Percentiles rank a stretch among this genome's conserved stretches.
Evolutionary conservation across 2,797 vertebrate species (phyloP).

Genomic region (Percopsis omiscomaycus): DNA sequence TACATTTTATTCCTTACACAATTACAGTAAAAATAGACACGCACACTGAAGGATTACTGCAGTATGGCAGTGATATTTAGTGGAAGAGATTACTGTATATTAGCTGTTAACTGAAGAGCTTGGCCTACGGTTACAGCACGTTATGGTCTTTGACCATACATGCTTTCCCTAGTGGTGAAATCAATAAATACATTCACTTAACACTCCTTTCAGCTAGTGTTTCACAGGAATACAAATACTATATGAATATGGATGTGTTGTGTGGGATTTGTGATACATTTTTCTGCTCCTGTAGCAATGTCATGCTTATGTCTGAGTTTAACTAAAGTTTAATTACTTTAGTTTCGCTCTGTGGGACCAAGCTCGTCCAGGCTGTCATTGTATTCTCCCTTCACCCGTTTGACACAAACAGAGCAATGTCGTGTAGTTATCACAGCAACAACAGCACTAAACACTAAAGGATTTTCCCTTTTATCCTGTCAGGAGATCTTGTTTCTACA

Average conservation of each 20-base stretch:
- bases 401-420: conserved; percentile 25
- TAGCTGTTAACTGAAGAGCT: conserved; percentile 5
- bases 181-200: conserved; percentile 47
- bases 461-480: conserved; percentile 20
- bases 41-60: too few relatives aligned
- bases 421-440: conserved; percentile 7
- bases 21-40: too few relatives aligned
- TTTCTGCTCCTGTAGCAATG: conserved; percentile 39
- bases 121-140: conserved; percentile 23
- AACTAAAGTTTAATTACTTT: conserved; percentile 65
- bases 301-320: conserved; percentile 52
- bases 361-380: conserved; percentile 27
- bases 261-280: conserved; percentile 51
- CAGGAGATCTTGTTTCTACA: conserved; percentile 33
- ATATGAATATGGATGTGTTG: conserved; percentile 39
- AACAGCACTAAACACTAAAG: conserved; percentile 17
- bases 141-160: conserved; percentile 22
- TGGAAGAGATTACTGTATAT: too few relatives aligned
- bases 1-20: too few relatives aligned
- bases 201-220: conserved; percentile 12
- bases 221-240: conserved; percentile 43
- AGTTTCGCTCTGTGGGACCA: conserved; percentile 51
- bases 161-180: conserved; percentile 33
- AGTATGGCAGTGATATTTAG: too few relatives aligned
- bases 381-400: conserved; percentile 38